Evolutionary conservation across 2,888 invertebrate genomes (phyloP).

Genomic region (Notodonta dromedarius): DNA sequence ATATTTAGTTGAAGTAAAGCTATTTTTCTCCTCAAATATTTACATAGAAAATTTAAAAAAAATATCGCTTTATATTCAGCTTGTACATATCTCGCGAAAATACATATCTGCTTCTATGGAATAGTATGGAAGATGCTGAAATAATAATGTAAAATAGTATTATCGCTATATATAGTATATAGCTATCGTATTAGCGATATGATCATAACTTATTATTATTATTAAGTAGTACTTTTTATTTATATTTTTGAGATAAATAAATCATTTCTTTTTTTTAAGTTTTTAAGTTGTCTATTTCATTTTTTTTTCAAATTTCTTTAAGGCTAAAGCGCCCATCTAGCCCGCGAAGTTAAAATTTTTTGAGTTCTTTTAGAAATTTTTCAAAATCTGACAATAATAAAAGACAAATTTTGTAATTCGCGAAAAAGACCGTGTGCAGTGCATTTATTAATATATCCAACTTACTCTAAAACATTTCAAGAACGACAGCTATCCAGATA

Average conservation of each 20-base stretch:
- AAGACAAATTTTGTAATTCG: too few relatives aligned
- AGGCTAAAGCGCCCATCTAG: too few relatives aligned
- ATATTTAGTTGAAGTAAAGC: slow-evolving; percentile 5
- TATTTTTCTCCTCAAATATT: slow-evolving; percentile 11
- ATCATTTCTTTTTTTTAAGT: slow-evolving; percentile 51
- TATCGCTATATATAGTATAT: slow-evolving; percentile 44
- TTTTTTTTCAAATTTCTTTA: slow-evolving; percentile 19
- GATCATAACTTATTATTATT: slow-evolving; percentile 42
- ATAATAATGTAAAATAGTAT: slow-evolving; percentile 30
- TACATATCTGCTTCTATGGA: slow-evolving; percentile 81
- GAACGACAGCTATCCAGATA: too few relatives aligned
- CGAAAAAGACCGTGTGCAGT: too few relatives aligned
- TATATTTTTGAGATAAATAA: slow-evolving; percentile 56
- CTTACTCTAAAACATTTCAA: too few relatives aligned
- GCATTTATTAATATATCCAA: too few relatives aligned
- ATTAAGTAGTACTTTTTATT: slow-evolving; percentile 51
- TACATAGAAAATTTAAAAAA: slow-evolving; percentile 14
- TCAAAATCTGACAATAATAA: too few relatives aligned
- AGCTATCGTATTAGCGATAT: slow-evolving; percentile 43
- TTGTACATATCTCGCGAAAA: slow-evolving; percentile 60
- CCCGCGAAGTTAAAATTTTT: too few relatives aligned
- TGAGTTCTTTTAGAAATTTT: too few relatives aligned
- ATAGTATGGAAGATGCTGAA: slow-evolving; percentile 48
- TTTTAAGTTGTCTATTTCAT: slow-evolving; percentile 51
- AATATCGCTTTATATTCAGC: slow-evolving; percentile 21